Evolutionary conservation across 2,113 vertebrate genomes (phyloP), one percentile per base, ranked within the genome.

Genomic region (Panthera tigris): DNA sequence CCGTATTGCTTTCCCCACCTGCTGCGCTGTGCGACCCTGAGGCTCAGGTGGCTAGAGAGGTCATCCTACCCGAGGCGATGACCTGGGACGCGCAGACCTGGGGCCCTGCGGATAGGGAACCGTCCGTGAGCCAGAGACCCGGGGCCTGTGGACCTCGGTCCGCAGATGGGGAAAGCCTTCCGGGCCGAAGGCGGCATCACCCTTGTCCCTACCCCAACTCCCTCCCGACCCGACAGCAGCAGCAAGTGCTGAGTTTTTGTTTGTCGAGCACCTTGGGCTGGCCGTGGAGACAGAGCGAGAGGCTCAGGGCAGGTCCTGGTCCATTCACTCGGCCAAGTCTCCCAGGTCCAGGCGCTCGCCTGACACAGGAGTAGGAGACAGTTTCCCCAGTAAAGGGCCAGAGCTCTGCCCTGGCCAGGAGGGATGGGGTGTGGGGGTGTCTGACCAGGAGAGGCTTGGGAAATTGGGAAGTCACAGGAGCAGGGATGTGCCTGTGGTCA

Each of bases 341-440:
- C 19, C 73, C 3, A 0, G 73, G 41, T 29, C 7, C 48, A 39
- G 50, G 55, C 5, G 11, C 50, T 81, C 1, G 0, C 11, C 50
- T 25, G 1, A 5, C 65, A 50, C 31, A n/a, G 1, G 45, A 36
- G 23, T 5, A 36, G 6, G 5, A 36, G 3, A 3, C 21, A 0
- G 13, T 27, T 33, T 33, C 31, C 21, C 21, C 7, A 7, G 19
- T 57, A 57, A 21, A 57, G 55, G 25, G 39, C 29, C 31, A 27
- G 39, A 63, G 31, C 39, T n/a, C 29, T 6, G 87, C 55, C 61
- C 55, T 48, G 71, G 29, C 55, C 15, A 2, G 71, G 39, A n/a
- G 31, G 55, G 52, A 3, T 4, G 31, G 3, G 41, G 21, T 2
- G 2, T 1, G 27, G 31, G 6, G 31, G 39, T 18, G 0, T 63